Conservation (phyloP, 2,888 invertebrate genomes). For the Pollenia labialis region DNA sequence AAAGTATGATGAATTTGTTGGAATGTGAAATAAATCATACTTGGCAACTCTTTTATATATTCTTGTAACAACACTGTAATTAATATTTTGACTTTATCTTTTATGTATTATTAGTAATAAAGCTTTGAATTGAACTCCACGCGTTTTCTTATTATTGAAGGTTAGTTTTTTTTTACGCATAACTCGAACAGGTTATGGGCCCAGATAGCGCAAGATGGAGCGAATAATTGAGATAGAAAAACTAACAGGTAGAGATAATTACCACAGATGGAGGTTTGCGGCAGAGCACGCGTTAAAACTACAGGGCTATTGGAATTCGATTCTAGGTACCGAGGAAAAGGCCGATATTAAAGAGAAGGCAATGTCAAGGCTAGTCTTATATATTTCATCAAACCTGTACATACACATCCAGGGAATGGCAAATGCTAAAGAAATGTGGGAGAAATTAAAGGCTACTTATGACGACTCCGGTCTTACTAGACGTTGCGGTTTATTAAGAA, state of each 20-base stretch:
- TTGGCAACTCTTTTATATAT: no score
- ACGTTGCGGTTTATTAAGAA: conserved; percentile 52
- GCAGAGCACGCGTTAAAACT: conserved; percentile 60
- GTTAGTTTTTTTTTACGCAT: no score
- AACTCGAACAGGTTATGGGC: no score
- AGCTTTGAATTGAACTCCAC: no score
- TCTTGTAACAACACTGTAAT: no score
- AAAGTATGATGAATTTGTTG: no score
- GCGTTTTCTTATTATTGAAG: no score
- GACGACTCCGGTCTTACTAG: conserved; percentile 50
- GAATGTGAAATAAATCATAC: no score
- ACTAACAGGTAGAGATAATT: conserved; percentile 52
- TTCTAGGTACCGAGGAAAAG: conserved; percentile 7
- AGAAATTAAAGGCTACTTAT: conserved; percentile 37
- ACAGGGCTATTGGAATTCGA: conserved; percentile 56
- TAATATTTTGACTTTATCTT: no score
- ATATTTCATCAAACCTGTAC: conserved; percentile 60
- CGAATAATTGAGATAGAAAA: no score
- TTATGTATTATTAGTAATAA: no score
- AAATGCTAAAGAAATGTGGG: conserved; percentile 54
- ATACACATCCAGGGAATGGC: conserved; percentile 49
- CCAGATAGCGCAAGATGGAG: no score
- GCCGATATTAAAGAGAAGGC: conserved; percentile 29
- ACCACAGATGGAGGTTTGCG: conserved; percentile 55
- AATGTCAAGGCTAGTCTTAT: conserved; percentile 52